Conservation (phyloP, 2,113 vertebrate species). For the Thalassarche chlororhynchos region DNA sequence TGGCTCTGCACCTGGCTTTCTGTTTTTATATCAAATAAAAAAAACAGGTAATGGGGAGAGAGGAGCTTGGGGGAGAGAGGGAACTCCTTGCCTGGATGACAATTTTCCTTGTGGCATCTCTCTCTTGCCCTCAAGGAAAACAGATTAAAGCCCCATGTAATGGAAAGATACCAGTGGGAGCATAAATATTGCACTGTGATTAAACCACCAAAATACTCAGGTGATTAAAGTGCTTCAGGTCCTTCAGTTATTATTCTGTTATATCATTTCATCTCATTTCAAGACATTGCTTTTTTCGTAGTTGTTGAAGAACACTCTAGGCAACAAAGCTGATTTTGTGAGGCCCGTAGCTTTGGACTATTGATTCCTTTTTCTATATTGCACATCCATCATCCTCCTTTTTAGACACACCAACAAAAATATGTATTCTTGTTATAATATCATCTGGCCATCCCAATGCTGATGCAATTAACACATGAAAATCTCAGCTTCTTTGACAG, state of each 20-base stretch:
- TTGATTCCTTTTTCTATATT: constrained; percentile 31
- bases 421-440: neutral
- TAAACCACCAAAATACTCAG: constrained; percentile 33
- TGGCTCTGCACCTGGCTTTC: neutral
- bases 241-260: constrained; percentile 34
- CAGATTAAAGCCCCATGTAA: neutral
- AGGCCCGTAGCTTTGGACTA: neutral
- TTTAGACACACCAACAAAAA: neutral
- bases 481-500: neutral
- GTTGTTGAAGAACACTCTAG: constrained; percentile 1
- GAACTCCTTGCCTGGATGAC: neutral
- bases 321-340: constrained; percentile 36
- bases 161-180: neutral
- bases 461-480: neutral
- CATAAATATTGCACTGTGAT: constrained; percentile 29
- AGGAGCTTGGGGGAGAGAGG: neutral
- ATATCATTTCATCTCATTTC: constrained; percentile 17
- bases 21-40: neutral
- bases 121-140: neutral
- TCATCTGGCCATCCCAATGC: neutral
- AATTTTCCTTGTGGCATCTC: neutral
- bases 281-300: neutral
- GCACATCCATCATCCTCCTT: neutral
- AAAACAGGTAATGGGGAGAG: neutral
- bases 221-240: constrained; percentile 42